Conservation (phyloP, 2,113 vertebrate species). For the Budorcas taxicolor region DNA sequence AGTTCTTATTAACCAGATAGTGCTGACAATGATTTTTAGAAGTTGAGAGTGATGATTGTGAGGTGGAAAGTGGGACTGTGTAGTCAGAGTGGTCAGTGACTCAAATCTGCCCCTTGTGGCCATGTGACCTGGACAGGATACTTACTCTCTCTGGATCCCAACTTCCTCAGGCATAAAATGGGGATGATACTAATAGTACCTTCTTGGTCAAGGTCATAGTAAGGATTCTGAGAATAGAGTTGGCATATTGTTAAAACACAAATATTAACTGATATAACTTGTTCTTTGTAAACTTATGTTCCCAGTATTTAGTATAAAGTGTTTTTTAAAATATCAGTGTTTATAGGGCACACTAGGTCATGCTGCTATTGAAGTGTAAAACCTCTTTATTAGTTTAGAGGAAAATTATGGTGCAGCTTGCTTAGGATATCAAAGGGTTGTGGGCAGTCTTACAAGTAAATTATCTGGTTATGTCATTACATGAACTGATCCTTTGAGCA, state of each 20-base stretch:
- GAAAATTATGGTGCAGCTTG: not conserved
- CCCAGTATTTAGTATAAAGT: not conserved
- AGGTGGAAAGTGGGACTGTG: not conserved
- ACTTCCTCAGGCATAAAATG: not conserved
- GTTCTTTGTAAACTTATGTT: not conserved
- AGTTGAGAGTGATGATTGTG: not conserved
- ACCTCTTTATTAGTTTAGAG: not conserved
- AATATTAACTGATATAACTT: not conserved
- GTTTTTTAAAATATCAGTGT: not conserved
- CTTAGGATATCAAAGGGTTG: not conserved
- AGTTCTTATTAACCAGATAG: not conserved
- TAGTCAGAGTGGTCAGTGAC: not conserved
- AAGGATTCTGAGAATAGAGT: not conserved
- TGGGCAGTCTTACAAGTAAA: not conserved
- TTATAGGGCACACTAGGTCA: not conserved
- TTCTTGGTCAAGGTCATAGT: not conserved
- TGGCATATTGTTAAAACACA: constrained; percentile 9
- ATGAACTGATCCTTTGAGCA: not conserved
- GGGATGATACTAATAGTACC: not conserved
- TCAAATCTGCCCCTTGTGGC: not conserved
- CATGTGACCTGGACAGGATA: not conserved
- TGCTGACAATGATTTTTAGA: not conserved
- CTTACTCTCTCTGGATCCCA: not conserved
- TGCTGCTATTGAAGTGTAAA: not conserved
- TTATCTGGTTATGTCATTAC: not conserved